phyloP scores from a whole-genome alignment of 2,113 vertebrate species.

The Elephas maximus region DNA sequence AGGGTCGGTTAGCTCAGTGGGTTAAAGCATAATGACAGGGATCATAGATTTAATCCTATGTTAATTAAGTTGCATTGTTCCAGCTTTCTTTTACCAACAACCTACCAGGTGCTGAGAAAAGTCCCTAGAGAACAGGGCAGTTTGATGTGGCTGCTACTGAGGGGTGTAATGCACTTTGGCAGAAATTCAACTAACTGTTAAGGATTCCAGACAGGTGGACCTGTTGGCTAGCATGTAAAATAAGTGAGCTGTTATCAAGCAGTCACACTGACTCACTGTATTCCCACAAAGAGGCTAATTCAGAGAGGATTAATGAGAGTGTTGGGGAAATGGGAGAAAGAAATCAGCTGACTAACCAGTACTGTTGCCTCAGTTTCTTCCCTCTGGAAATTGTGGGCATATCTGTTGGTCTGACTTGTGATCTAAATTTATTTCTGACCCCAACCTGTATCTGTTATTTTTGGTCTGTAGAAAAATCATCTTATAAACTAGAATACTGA shows the following conservation, averaged over 20 bases:
- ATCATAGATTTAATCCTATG: not conserved
- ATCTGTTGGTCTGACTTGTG: not conserved
- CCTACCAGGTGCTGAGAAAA: not conserved
- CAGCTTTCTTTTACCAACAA: not conserved
- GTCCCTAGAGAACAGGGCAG: not conserved
- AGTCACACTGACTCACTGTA: not conserved
- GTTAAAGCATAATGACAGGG: not conserved
- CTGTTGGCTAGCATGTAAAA: not conserved
- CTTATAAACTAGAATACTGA: not conserved
- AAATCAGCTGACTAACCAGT: not conserved
- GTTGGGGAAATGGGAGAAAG: not conserved
- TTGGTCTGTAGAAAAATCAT: not conserved
- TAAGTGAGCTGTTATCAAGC: not conserved
- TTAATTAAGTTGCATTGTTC: not conserved
- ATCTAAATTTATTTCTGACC: not conserved
- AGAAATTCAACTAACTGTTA: conserved; percentile 1
- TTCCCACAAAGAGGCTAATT: not conserved
- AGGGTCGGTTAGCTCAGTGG: not conserved
- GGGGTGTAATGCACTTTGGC: not conserved
- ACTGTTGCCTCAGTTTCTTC: not conserved
- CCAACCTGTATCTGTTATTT: not conserved
- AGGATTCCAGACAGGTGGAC: not conserved
- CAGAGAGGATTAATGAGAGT: not conserved
- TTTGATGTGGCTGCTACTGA: not conserved
- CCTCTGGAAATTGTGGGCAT: not conserved